Conservation (phyloP, 2,113 vertebrate species). For the Emydura subglobosa region DNA sequence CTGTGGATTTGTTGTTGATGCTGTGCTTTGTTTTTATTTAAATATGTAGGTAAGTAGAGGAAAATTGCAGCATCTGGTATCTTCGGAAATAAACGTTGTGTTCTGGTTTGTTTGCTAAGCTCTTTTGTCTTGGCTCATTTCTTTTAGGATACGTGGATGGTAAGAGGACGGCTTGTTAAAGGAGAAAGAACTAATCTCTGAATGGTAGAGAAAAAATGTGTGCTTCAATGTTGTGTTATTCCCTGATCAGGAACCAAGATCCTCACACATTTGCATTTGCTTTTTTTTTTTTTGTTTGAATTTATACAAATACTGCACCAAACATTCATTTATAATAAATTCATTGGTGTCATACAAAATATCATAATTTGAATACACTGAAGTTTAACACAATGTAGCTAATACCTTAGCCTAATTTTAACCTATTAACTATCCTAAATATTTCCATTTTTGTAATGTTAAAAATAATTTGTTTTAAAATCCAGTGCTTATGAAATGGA, state of each 20-base stretch:
- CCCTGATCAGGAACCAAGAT: background rate
- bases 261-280: background rate
- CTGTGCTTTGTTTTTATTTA: background rate
- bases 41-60: background rate
- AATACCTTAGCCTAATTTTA: background rate
- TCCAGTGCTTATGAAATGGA: background rate
- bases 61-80: background rate
- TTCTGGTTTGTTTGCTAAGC: background rate
- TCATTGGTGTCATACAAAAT: background rate
- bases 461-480: background rate
- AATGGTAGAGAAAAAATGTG: background rate
- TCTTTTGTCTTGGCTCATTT: slow-evolving; percentile 24
- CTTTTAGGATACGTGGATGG: slow-evolving; percentile 83
- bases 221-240: background rate
- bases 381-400: background rate
- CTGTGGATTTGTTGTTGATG: background rate
- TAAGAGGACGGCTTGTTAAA: slow-evolving; percentile 84
- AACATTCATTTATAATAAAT: background rate
- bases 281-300: background rate
- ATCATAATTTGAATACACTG: slow-evolving; percentile 10
- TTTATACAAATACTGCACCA: background rate
- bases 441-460: background rate
- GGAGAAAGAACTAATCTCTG: slow-evolving; percentile 79
- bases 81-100: background rate
- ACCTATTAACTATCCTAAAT: background rate